A percentile compares a stretch with the other conserved stretches of the same genome.
Conservation (phyloP, 2,797 vertebrate species). For the Macropus fuliginosus region DNA sequence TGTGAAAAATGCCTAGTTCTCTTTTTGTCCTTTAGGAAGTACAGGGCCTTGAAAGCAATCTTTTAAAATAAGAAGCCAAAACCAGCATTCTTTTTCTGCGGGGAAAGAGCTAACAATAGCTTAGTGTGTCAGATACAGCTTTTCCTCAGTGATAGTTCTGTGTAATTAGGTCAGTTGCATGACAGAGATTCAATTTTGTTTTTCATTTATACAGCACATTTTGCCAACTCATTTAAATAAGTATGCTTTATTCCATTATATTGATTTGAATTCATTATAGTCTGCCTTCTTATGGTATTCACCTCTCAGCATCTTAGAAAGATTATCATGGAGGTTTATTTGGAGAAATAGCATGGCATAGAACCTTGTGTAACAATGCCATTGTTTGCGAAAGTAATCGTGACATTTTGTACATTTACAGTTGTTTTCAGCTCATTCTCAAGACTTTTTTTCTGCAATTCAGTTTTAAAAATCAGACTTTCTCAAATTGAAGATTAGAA, state of each 20-base stretch:
- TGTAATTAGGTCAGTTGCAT: constrained; percentile 76
- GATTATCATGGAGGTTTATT: constrained; percentile 47
- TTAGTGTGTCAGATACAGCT: constrained; percentile 73
- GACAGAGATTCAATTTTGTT: constrained; percentile 63
- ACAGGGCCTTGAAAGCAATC: constrained; percentile 20
- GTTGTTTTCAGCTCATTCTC: constrained; percentile 17
- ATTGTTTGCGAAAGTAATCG: constrained; percentile 39
- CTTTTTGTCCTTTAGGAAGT: constrained; percentile 13
- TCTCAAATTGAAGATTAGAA: constrained; percentile 35
- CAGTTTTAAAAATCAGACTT: neutral
- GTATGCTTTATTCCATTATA: constrained; percentile 18
- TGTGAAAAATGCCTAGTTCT: constrained; percentile 38
- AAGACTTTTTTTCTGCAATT: constrained; percentile 34
- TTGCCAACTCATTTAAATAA: constrained; percentile 59
- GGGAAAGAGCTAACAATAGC: constrained; percentile 81
- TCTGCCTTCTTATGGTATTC: constrained; percentile 40
- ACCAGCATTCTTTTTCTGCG: constrained; percentile 70
- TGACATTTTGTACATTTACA: constrained; percentile 14
- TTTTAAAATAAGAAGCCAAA: constrained; percentile 52
- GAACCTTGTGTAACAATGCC: constrained; percentile 4
- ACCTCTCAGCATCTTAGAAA: constrained; percentile 16
- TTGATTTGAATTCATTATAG: constrained; percentile 16
- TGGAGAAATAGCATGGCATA: constrained; percentile 10
- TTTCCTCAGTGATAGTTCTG: constrained; percentile 70
- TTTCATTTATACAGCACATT: constrained; percentile 67